Base-by-base conservation (phyloP, 2,113 vertebrate genomes). In the Tragelaphus scriptus region DNA sequence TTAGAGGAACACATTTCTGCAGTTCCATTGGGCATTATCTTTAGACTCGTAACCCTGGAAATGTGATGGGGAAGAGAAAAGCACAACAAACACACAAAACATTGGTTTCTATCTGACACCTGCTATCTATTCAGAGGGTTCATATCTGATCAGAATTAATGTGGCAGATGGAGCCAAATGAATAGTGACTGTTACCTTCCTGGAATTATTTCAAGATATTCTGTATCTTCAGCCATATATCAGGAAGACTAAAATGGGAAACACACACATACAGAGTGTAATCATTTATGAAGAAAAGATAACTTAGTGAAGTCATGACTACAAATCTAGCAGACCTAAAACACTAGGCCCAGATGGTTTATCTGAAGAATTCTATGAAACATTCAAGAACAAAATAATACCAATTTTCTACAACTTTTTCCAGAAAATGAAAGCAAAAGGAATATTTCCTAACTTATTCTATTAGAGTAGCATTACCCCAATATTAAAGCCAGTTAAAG, bases 101-200 rank as follows among this genome's bases (percentile, higher is more conserved):
- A 51, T 59, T 93, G 84, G 5, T 96, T 97, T 96, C 98, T 91
- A 86, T 97, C 97, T 96, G 96, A 98, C 96, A 98, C 96, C 98
- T 97, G 98, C 97, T 96, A 51, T 97, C 95, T 97, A 88, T 96
- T 96, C 95, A 96, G 91, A 94, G 71, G 84, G 85, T 82, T 49
- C 1, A 1, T 92, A 98, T 98, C 98, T 98, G 98, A 98, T 97
- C 98, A 93, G 98, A 98, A 98, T 98, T 98, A 98, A 97, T 98
- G 98, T 63, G 98, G 82, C 97, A 98, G 98, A 97, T 95, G 94
- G 97, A 97, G 90, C 61, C 90, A 96, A 97, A 92, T 88, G 95
- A 98, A 91, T 47, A 86, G 96, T 63, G 77, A 75, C 49, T 94
- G 84, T 63, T 95, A 81, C 56, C 95, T 97, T 98, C 96, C 90